phyloP scores from a whole-genome alignment of 2,888 invertebrate species.

The Seira ritae region DNA sequence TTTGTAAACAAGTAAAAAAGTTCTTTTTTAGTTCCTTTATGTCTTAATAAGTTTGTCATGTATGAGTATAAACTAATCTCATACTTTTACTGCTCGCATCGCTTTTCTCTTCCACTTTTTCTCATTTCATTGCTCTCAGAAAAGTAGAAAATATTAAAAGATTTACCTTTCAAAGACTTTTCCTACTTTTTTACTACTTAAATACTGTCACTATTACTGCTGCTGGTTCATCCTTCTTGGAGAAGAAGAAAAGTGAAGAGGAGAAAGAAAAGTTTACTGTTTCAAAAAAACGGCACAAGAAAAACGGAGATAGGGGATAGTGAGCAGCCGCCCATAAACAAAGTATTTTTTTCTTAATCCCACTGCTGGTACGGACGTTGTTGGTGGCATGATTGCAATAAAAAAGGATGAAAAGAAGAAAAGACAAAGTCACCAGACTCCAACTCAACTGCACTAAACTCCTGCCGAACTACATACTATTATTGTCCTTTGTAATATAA shows the following conservation, averaged over 20 bases:
- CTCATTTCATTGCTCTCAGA: conserved; percentile 9
- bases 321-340: conserved; percentile 22
- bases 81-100: conserved; percentile 3
- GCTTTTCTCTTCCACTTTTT: conserved; percentile 1
- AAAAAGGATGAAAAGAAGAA: conserved; percentile 18
- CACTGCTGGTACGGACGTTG: conserved; percentile 1
- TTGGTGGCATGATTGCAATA: conserved; percentile 44
- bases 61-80: conserved; percentile 7
- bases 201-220: conserved; percentile 9
- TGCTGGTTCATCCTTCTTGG: background rate
- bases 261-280: conserved; percentile 27
- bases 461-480: no score
- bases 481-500: no score
- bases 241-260: background rate
- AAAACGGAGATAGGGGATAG: background rate
- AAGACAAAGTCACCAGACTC: conserved; percentile 39
- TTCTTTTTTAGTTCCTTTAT: background rate
- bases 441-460: no score
- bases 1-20: background rate
- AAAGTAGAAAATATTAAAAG: conserved; percentile 39
- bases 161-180: conserved; percentile 46
- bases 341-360: conserved; percentile 22
- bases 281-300: conserved; percentile 1
- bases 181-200: conserved; percentile 21
- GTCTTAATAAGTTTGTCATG: conserved; percentile 14